Evolutionary conservation across 2,888 invertebrate species (phyloP).

Genomic region (Platypus cylindrus): DNA sequence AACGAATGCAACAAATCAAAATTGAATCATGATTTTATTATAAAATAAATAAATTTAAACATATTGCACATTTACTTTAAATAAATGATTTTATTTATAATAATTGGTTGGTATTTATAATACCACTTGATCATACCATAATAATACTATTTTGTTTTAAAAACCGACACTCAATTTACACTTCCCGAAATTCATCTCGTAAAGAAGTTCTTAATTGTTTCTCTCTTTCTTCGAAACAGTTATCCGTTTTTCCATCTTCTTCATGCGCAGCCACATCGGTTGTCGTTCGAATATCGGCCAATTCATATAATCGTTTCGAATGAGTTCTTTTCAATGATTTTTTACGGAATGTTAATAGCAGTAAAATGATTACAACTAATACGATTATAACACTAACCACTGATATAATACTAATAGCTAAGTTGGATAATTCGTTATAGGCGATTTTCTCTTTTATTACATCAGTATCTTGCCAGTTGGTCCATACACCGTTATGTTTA

Average conservation of each 20-base stretch:
- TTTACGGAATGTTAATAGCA: constrained; percentile 18
- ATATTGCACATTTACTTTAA: too few species aligned
- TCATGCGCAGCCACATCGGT: constrained; percentile 10
- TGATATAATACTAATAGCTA: constrained; percentile 27
- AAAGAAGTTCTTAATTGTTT: constrained; percentile 19
- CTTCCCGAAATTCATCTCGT: constrained; percentile 20
- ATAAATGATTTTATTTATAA: too few species aligned
- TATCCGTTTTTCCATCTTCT: constrained; percentile 17
- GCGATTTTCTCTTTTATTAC: constrained; percentile 21
- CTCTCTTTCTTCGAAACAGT: constrained; percentile 23
- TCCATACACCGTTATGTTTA: constrained; percentile 44
- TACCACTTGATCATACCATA: too few species aligned
- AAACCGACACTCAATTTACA: constrained; percentile 6
- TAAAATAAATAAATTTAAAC: too few species aligned
- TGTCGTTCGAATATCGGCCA: constrained; percentile 6
- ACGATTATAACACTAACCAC: constrained; percentile 26
- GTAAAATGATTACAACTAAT: constrained; percentile 22
- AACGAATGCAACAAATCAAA: too few species aligned
- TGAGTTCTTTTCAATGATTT: constrained; percentile 12
- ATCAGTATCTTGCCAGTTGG: constrained; percentile 45
- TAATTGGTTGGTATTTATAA: too few species aligned
- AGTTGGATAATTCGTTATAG: constrained; percentile 23
- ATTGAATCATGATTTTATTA: too few species aligned
- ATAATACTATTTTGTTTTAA: too few species aligned
- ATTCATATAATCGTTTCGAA: constrained; percentile 5